Percentiles rank a stretch among this genome's conserved stretches.
Conservation (phyloP, 2,113 vertebrate species). For the Hyperopisus bebe region DNA sequence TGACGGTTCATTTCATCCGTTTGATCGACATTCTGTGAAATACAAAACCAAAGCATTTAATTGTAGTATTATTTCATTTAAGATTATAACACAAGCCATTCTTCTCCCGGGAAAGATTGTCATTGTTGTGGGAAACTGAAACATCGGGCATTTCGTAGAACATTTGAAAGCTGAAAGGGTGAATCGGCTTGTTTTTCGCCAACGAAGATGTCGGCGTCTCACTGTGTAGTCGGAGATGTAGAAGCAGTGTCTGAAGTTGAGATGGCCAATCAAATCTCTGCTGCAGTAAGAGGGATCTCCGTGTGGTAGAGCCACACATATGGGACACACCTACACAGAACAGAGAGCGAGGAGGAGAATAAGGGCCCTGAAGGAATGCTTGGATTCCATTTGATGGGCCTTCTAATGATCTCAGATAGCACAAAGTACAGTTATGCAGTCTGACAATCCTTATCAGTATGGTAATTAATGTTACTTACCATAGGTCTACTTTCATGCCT, state of each 20-base stretch:
- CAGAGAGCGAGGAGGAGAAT: not conserved
- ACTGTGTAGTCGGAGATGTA: constrained; percentile 72
- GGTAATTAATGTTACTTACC: constrained; percentile 48
- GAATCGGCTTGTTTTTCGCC: not conserved
- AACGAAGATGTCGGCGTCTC: constrained; percentile 34
- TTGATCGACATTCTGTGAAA: constrained; percentile 30
- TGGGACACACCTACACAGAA: constrained; percentile 69
- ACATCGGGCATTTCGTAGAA: not conserved
- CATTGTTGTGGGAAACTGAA: not conserved
- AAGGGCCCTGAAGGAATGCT: not conserved
- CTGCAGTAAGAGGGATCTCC: constrained; percentile 69
- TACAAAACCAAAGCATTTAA: not conserved
- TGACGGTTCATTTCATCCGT: constrained; percentile 36
- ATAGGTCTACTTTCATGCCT: constrained; percentile 61
- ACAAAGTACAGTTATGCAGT: not conserved
- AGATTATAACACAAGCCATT: not conserved
- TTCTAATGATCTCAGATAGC: not conserved
- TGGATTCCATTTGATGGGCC: not conserved
- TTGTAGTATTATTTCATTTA: not conserved
- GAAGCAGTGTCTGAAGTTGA: constrained; percentile 74
- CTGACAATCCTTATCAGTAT: not conserved
- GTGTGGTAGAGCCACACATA: constrained; percentile 72
- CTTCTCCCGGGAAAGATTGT: not conserved
- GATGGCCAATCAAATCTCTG: constrained; percentile 71
- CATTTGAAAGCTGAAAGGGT: not conserved